Conservation (phyloP, 1,140 invertebrate genomes). For the Ceratina australensis region DNA sequence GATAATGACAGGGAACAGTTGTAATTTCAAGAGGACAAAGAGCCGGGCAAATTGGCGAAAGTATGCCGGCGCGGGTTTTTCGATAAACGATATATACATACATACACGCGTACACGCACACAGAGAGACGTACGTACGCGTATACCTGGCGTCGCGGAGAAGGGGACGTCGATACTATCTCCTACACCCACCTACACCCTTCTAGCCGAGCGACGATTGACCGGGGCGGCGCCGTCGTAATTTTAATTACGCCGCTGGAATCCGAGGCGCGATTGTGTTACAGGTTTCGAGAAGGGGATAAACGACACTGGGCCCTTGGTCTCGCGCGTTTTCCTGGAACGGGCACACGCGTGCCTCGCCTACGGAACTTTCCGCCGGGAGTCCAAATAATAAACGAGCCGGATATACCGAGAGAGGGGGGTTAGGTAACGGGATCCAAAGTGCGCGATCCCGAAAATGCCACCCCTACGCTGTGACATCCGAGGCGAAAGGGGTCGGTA, state of each 20-base stretch:
- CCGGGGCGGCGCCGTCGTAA: constrained; percentile 18
- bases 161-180: constrained; percentile 10
- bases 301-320: neutral
- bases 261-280: constrained; percentile 50
- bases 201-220: constrained; percentile 22
- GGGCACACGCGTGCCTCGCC: neutral
- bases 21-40: constrained; percentile 76
- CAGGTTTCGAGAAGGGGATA: constrained; percentile 54
- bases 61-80: constrained; percentile 66
- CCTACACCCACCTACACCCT: neutral
- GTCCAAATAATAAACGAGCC: constrained; percentile 69
- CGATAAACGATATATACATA: constrained; percentile 19
- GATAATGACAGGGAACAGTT: constrained; percentile 77
- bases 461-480: constrained; percentile 61
- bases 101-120: too few species aligned
- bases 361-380: constrained; percentile 5
- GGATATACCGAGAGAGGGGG: neutral
- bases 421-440: constrained; percentile 65
- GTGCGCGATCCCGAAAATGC: constrained; percentile 49
- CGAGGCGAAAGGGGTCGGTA: constrained; percentile 67
- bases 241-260: constrained; percentile 51
- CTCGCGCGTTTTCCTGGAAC: neutral
- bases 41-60: constrained; percentile 62
- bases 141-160: neutral
- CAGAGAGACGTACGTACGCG: too few species aligned